Evolutionary conservation across 2,113 vertebrate genomes (phyloP), one percentile per base, ranked within the genome.

Genomic region (Varanus komodoensis): DNA sequence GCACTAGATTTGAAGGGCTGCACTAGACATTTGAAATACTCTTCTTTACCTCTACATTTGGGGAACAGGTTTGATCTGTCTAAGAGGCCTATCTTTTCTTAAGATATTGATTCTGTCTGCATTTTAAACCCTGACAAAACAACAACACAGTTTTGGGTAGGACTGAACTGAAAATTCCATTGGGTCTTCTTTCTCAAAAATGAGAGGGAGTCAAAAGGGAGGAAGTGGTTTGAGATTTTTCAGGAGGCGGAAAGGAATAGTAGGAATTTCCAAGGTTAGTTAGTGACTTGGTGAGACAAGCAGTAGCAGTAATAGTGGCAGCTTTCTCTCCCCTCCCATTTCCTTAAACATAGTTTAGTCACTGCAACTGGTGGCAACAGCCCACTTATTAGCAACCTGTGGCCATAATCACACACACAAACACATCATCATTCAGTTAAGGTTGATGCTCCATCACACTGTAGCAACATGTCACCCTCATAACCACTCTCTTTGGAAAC

Each of bases 31-130:
- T 68, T 0, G 64, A 90, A 91, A 89, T 68, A 38, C 0, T 0
- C 1, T 0, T n/a, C 86, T 94, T 94, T 94, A 73, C 74, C 69
- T 92, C 44, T 84, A 32, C 84, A 87, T 91, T 89, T 25, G 52
- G 74, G 32, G 1, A 82, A 81, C 15, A 19, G 93, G 34, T 90
- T 93, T 87, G 86, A 89, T 12, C 50, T 0, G 0, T 89, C 61
- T 87, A 85, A 6, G 57, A 85, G 90, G 92, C 50, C 54, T 91
- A 27, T 6, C 38, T 90, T 91, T 87, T 32, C 77, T 0, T 89
- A 71, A 84, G 86, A 69, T 80, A 89, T 75, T 25, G 29, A 34
- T 19, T 69, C 8, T 44, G 19, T 69, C n/a, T 54, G 29, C 27
- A 21, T 11, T 8, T 78, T 38, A 78, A 78, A 78, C 77, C 48